phyloP scores from a whole-genome alignment of 2,888 invertebrate species.

The Octodonta nipae region DNA sequence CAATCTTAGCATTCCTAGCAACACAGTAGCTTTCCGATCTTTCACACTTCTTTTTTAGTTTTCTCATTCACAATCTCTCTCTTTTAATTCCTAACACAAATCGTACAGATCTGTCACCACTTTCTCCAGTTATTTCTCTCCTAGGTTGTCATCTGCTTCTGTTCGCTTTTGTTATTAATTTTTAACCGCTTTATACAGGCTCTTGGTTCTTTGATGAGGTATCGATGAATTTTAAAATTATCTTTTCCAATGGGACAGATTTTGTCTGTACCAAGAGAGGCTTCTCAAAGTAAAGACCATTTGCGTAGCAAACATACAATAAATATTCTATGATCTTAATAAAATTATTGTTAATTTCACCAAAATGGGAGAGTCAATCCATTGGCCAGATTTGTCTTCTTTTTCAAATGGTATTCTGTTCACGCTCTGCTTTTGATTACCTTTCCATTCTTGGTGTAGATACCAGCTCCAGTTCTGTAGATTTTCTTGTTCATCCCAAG shows the following conservation, averaged over 20 bases:
- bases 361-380: slow-evolving; percentile 99
- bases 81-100: too few relatives aligned
- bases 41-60: too few relatives aligned
- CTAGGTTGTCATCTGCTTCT: too few relatives aligned
- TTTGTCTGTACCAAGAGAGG: slow-evolving; percentile 88
- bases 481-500: slow-evolving; percentile 99
- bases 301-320: slow-evolving; percentile 91
- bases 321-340: slow-evolving; percentile 97
- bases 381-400: slow-evolving; percentile 97
- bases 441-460: slow-evolving; percentile 72
- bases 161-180: too few relatives aligned
- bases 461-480: slow-evolving; percentile 83
- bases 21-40: too few relatives aligned
- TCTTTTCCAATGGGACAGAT: slow-evolving; percentile 90
- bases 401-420: slow-evolving; percentile 90
- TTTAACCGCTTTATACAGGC: too few relatives aligned
- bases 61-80: too few relatives aligned
- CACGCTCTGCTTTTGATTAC: slow-evolving; percentile 93
- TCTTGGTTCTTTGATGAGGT: slow-evolving; percentile 98
- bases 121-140: too few relatives aligned
- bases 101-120: too few relatives aligned
- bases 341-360: slow-evolving; percentile 97
- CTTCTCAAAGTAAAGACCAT: slow-evolving; percentile 86
- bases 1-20: too few relatives aligned
- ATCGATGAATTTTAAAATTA: slow-evolving; percentile 97